Conservation (phyloP, 2,113 vertebrate species). For the Ascaphus truei region DNA sequence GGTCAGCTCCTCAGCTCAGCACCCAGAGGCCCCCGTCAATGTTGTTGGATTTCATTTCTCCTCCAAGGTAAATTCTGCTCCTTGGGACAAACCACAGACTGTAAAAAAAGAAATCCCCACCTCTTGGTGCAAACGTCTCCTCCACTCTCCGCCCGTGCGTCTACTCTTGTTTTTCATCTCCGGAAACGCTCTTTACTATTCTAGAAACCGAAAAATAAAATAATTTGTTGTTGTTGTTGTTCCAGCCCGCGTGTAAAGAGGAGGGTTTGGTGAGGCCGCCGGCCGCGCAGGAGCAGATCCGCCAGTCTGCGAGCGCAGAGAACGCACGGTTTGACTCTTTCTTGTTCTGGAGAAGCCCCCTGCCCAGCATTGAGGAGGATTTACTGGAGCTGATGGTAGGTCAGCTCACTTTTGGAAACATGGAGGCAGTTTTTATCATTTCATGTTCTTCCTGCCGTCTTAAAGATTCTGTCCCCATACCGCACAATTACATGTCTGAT, state of each 20-base stretch:
- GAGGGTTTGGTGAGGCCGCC: background rate
- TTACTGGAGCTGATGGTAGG: conserved; percentile 76
- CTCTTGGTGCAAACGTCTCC: no score
- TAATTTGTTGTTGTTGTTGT: background rate
- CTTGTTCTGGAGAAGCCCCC: conserved; percentile 79
- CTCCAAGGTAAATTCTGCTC: conserved; percentile 64
- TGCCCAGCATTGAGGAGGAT: conserved; percentile 68
- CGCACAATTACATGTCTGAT: no score
- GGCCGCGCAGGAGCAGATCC: background rate
- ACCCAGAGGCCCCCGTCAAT: conserved; percentile 80
- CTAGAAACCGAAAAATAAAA: background rate
- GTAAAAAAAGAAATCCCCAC: no score
- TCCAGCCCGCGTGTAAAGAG: background rate
- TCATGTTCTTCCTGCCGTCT: no score
- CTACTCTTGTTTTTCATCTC: no score
- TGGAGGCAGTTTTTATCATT: no score
- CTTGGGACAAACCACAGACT: no score
- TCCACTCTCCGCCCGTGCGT: no score
- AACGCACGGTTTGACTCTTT: conserved; percentile 69
- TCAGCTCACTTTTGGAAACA: no score
- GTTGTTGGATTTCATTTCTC: conserved; percentile 88
- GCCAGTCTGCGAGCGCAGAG: background rate
- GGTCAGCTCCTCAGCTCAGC: conserved; percentile 67
- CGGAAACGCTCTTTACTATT: background rate
- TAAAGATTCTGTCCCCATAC: no score